Percentiles rank a stretch among this genome's conserved stretches.
Evolutionary conservation across 30 jellyfish, hydroid and myxozoan species (phyloP).

Genomic region (Phacellophora camtschatica): DNA sequence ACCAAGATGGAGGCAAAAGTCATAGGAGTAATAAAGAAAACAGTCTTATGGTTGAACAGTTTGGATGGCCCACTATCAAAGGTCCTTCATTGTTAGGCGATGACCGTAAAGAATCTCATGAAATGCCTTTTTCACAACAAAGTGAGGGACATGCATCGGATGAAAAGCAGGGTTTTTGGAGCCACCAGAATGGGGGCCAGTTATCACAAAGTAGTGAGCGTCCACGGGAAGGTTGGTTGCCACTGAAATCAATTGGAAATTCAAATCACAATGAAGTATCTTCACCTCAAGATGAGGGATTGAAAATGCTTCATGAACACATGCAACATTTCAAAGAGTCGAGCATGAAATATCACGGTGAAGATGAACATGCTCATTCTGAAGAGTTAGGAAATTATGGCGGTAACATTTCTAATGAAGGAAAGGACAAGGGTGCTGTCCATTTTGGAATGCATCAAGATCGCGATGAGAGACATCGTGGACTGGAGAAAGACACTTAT

Average conservation of each 20-base stretch:
- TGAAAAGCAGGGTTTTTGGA: neutral
- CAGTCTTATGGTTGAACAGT: conserved; percentile 7
- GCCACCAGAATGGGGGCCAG: neutral
- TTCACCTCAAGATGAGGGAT: neutral
- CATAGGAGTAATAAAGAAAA: neutral
- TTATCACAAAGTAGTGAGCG: neutral
- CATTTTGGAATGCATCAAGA: neutral
- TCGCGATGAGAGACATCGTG: neutral
- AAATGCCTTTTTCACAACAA: neutral
- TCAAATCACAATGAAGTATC: neutral
- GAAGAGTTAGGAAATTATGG: neutral
- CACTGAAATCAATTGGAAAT: neutral
- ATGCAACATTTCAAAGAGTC: neutral
- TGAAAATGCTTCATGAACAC: neutral
- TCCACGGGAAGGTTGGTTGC: neutral
- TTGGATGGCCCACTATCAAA: conserved; percentile 6
- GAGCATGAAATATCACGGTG: neutral
- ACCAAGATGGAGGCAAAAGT: neutral
- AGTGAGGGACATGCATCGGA: neutral
- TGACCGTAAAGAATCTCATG: neutral
- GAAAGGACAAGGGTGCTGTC: neutral
- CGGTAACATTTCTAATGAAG: neutral
- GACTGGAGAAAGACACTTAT: too few species aligned
- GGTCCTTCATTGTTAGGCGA: conserved; percentile 7
- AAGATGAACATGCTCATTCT: neutral